A percentile compares a stretch with the other conserved stretches of the same genome.
These are phyloP conservation scores for Podarcis muralis DNA, from an alignment of 2,113 vertebrate species.

Conservation along the genomic window DNA sequence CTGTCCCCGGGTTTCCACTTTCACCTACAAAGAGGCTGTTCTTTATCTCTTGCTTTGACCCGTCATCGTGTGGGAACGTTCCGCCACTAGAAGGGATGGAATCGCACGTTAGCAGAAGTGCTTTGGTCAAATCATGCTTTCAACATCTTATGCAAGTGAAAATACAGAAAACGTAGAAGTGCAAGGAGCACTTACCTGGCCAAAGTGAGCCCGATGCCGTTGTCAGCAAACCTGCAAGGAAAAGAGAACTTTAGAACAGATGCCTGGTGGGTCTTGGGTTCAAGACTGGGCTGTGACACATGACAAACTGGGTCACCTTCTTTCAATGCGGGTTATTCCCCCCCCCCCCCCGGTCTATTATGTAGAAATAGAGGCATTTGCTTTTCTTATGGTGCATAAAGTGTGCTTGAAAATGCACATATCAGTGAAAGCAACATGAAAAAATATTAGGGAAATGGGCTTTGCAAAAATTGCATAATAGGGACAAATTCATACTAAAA, in stretches of 20 bases:
- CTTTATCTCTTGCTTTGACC: slow-evolving; percentile 93
- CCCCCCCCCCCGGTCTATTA: not conserved
- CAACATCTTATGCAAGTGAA: not conserved
- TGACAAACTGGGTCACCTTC: not conserved
- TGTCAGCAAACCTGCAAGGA: slow-evolving; percentile 92
- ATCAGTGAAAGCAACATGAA: too few relatives aligned
- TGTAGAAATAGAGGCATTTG: not conserved
- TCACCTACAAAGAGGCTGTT: slow-evolving; percentile 97
- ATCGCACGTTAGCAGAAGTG: slow-evolving; percentile 35
- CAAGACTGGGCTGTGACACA: not conserved
- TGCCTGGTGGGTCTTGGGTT: not conserved
- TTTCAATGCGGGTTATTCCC: not conserved
- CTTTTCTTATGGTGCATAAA: not conserved
- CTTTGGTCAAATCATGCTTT: not conserved
- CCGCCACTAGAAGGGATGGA: slow-evolving; percentile 82
- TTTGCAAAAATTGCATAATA: too few relatives aligned
- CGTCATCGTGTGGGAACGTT: slow-evolving; percentile 95
- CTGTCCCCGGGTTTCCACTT: slow-evolving; percentile 89
- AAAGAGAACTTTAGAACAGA: slow-evolving; percentile 27
- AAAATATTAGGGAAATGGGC: too few relatives aligned
- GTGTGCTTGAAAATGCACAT: too few relatives aligned
- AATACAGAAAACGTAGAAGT: not conserved
- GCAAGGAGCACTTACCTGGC: slow-evolving; percentile 82
- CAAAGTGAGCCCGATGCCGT: slow-evolving; percentile 93
- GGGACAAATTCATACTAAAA: too few relatives aligned